Conservation (phyloP, 2,797 vertebrate genomes). For the Cossypha caffra region DNA sequence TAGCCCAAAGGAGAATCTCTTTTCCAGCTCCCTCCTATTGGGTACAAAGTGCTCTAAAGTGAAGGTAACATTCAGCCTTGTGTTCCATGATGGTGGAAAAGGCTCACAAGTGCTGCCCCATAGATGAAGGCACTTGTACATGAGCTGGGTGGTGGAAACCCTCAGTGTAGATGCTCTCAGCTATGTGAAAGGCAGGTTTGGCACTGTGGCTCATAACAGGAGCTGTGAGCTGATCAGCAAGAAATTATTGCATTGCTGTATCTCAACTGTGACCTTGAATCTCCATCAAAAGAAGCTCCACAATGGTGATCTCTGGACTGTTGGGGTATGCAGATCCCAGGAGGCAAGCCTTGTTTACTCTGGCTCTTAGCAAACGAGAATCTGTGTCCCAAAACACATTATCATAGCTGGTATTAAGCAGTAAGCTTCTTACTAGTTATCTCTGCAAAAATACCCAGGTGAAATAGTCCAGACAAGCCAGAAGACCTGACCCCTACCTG, state of each 20-base stretch:
- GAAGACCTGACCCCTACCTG: background rate
- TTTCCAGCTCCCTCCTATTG: background rate
- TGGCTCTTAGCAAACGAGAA: background rate
- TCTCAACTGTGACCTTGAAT: background rate
- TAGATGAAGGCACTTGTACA: background rate
- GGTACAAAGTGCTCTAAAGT: background rate
- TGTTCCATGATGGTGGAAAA: background rate
- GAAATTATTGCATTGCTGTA: background rate
- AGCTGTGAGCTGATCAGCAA: background rate
- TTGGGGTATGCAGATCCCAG: background rate
- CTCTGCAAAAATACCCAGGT: background rate
- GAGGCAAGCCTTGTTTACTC: background rate
- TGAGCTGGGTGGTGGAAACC: background rate
- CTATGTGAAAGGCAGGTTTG: background rate
- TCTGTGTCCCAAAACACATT: background rate
- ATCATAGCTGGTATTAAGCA: background rate
- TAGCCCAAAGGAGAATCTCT: background rate
- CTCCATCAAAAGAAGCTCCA: background rate
- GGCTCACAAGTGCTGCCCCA: background rate
- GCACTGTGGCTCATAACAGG: background rate
- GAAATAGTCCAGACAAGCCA: background rate
- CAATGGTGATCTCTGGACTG: background rate
- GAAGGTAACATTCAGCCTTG: background rate
- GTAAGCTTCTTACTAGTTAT: background rate
- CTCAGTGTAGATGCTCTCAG: background rate